Evolutionary conservation across 2,888 invertebrate species (phyloP), one percentile per base, ranked within the genome.

Genomic region (Zelleria hepariella): DNA sequence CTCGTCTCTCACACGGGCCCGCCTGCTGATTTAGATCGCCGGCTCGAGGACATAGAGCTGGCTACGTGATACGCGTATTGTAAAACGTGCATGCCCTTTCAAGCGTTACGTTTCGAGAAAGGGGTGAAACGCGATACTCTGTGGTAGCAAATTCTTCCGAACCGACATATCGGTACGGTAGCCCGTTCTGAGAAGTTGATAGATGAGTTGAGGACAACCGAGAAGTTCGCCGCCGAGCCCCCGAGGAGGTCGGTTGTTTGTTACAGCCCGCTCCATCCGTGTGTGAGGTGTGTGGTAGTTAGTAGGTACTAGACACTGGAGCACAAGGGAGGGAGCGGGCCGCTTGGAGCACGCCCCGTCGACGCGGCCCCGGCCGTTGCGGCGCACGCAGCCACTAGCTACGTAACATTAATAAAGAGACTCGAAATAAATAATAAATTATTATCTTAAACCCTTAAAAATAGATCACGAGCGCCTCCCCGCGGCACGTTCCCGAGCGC

Each of bases 341-440:
- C 74, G 75, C 69, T 66, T n/a, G 62, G 61, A 64, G 68, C 80
- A 76, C 81, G 85, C 82, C 82, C 78, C 82, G 78, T 76, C 77
- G 82, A 82, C 85, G 83, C 81, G 74, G 79, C 78, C 84, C 75
- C 85, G 82, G 80, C 80, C 79, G 85, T 75, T 82, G 87, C 86
- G 85, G 85, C 85, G 87, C 82, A 42, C 83, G 80, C 79, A 74
- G 80, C 80, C 79, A 77, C 83, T 80, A 79, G 80, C 74, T 79
- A 82, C 77, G 78, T 76, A 78, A 81, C 78, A 79, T 82, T 82
- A 78, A 80, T 80, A 86, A 83, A 86, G 86, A 88, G 87, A 87
- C 87, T 88, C 87, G 80, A 86, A 88, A 88, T 88, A 88, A 88
- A 88, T 88, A 88, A 88, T 88, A 88, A 88, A 87, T 88, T 88